phyloP scores from a whole-genome alignment of 2,797 vertebrate species.

The Pseudocheirus occidentalis region DNA sequence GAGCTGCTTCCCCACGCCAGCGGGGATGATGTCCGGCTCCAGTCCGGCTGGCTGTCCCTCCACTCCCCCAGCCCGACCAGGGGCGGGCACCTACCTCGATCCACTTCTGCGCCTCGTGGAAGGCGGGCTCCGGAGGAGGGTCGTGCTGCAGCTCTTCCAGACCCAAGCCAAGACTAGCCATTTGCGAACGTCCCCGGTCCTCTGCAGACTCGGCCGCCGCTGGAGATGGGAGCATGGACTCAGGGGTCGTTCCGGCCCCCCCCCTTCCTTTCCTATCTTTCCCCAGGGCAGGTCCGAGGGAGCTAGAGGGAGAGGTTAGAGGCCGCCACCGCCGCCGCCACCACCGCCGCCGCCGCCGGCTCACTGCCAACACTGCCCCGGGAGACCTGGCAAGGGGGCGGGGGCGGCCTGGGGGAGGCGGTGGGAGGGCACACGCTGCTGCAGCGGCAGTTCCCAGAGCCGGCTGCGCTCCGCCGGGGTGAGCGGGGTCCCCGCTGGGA shows the following conservation, averaged over 20 bases:
- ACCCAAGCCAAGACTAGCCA: conserved; percentile 89
- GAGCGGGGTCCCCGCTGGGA: conserved; percentile 43
- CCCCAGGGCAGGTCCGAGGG: background rate
- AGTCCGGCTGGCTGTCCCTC: background rate
- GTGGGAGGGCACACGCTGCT: conserved; percentile 21
- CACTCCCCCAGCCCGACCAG: conserved; percentile 12
- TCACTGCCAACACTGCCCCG: conserved; percentile 75
- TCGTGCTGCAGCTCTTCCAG: conserved; percentile 82
- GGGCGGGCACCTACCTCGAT: conserved; percentile 91
- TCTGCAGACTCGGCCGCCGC: conserved; percentile 72
- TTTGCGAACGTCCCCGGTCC: conserved; percentile 82
- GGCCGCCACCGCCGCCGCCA: conserved; percentile 67
- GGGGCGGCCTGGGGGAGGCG: conserved; percentile 51
- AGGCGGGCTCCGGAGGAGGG: conserved; percentile 87
- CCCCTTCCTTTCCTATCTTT: too few species aligned
- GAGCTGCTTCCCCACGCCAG: conserved; percentile 4
- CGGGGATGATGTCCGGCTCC: background rate
- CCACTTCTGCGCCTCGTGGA: conserved; percentile 95
- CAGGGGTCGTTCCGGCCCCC: conserved; percentile 32
- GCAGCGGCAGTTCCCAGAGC: conserved; percentile 45
- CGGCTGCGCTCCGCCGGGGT: conserved; percentile 9
- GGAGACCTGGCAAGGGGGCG: conserved; percentile 5
- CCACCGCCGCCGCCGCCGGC: conserved; percentile 61
- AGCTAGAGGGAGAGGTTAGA: background rate
- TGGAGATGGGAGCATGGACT: conserved; percentile 38